phyloP scores from a whole-genome alignment of 1,140 invertebrate species.

The Leptopilina boulardi region DNA sequence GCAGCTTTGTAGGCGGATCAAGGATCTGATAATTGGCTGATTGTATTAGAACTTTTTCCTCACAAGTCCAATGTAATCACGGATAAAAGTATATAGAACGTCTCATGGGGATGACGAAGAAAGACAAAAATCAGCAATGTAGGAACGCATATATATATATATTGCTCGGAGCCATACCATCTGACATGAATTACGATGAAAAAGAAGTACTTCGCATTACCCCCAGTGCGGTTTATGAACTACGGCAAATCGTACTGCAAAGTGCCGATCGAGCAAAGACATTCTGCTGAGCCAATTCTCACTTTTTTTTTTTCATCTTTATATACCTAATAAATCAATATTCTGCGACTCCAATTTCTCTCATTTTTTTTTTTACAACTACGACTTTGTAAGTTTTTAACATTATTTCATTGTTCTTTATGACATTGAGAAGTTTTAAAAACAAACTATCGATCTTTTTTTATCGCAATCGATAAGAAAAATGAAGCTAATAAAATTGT shows the following conservation, averaged over 20 bases:
- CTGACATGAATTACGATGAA: constrained; percentile 32
- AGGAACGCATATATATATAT: background rate
- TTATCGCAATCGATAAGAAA: too few species aligned
- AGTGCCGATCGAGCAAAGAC: constrained; percentile 23
- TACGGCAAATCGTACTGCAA: constrained; percentile 29
- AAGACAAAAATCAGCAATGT: constrained; percentile 19
- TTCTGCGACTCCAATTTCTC: constrained; percentile 11
- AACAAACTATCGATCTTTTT: too few species aligned
- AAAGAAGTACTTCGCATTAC: constrained; percentile 33
- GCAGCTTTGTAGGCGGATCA: constrained; percentile 58
- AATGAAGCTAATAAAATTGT: too few species aligned
- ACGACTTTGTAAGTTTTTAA: background rate
- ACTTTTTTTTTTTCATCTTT: background rate
- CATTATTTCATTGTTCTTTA: background rate
- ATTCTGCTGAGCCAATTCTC: constrained; percentile 24
- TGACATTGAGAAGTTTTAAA: too few species aligned
- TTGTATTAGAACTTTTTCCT: constrained; percentile 63
- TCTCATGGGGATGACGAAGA: constrained; percentile 33
- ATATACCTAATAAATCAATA: constrained; percentile 1
- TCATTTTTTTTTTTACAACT: background rate
- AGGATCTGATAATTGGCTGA: constrained; percentile 65
- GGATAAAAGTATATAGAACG: constrained; percentile 55
- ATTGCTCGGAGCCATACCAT: constrained; percentile 20
- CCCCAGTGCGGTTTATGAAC: constrained; percentile 34
- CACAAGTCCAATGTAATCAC: constrained; percentile 65